Conservation (phyloP, 2,113 vertebrate species). For the Thamnaconus septentrionalis region DNA sequence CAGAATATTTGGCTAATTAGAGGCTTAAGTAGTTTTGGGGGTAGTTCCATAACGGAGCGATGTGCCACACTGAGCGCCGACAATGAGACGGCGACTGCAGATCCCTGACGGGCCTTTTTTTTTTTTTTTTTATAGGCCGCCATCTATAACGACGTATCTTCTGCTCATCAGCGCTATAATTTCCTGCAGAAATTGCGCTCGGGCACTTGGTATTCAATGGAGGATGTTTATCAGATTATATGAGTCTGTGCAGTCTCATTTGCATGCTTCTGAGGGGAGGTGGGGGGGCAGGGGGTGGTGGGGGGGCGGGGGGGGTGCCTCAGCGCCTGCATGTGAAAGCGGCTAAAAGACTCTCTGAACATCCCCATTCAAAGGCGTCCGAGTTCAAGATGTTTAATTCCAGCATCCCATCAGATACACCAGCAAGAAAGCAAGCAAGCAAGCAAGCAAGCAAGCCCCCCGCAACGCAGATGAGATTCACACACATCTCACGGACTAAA, state of each 20-base stretch:
- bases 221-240: constrained; percentile 67
- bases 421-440: not conserved
- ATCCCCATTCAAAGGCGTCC: constrained; percentile 21
- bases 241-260: constrained; percentile 63
- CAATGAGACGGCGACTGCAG: constrained; percentile 50
- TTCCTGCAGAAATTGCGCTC: constrained; percentile 67
- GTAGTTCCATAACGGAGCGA: constrained; percentile 47
- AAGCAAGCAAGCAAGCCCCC: no score
- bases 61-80: constrained; percentile 50
- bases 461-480: constrained; percentile 53
- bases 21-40: constrained; percentile 41
- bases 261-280: constrained; percentile 55
- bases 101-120: constrained; percentile 50
- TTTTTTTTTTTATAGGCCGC: constrained; percentile 31
- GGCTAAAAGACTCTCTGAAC: constrained; percentile 3
- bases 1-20: constrained; percentile 71
- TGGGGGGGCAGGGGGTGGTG: no score
- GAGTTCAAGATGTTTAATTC: constrained; percentile 49
- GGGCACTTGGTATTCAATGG: constrained; percentile 63
- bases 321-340: constrained; percentile 39
- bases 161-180: constrained; percentile 64
- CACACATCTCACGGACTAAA: constrained; percentile 26
- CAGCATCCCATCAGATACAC: constrained; percentile 31
- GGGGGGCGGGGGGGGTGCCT: constrained; percentile 52
- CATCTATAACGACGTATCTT: constrained; percentile 55